Conservation (phyloP, 2,113 vertebrate genomes). For the Panurus biarmicus region DNA sequence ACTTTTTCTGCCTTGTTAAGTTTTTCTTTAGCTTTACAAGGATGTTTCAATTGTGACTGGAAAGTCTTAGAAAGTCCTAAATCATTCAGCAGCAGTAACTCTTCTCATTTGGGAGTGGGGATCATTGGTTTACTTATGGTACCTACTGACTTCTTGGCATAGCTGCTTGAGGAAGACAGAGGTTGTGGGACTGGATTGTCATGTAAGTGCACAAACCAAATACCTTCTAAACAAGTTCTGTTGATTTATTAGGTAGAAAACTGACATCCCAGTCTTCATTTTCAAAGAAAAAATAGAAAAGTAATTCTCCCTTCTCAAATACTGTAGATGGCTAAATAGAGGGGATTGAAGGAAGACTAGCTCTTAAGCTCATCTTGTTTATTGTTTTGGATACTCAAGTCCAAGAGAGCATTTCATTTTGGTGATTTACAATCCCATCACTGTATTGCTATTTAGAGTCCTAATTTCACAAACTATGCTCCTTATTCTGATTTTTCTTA, state of each 20-base stretch:
- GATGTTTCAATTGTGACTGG: not conserved
- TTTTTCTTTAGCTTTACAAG: not conserved
- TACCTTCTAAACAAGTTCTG: not conserved
- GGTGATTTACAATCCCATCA: not conserved
- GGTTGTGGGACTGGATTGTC: not conserved
- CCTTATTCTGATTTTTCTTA: not conserved
- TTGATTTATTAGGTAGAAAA: not conserved
- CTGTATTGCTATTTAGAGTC: not conserved
- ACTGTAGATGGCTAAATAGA: not conserved
- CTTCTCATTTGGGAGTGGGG: not conserved
- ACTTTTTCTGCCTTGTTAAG: not conserved
- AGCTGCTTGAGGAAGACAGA: not conserved
- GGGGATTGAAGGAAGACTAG: not conserved
- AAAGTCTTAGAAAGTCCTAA: not conserved
- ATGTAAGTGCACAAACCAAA: not conserved
- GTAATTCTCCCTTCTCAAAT: not conserved
- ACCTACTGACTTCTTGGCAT: not conserved
- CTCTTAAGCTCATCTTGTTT: not conserved
- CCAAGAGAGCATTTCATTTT: not conserved
- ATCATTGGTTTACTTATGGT: not conserved
- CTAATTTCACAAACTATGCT: not conserved
- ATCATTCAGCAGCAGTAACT: not conserved
- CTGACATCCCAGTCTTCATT: not conserved
- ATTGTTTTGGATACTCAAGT: not conserved
- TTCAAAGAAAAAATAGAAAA: not conserved